A percentile compares a stretch with the other conserved stretches of the same genome.
Evolutionary conservation across 2,888 invertebrate genomes (phyloP).

Genomic region (Phorcus lineatus): DNA sequence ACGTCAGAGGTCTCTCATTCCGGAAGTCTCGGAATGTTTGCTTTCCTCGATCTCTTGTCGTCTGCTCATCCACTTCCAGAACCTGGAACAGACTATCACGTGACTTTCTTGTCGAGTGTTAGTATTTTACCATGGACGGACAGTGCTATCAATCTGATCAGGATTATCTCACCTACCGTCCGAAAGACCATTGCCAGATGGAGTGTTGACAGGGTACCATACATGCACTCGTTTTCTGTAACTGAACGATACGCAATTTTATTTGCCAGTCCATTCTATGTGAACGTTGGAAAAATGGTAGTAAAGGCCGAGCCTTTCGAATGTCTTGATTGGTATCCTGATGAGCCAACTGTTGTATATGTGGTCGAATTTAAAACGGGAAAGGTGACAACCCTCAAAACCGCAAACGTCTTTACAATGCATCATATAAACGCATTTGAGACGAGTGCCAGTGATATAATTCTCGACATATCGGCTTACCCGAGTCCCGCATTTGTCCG

Average conservation of each 20-base stretch:
- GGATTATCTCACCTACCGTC: slow-evolving; percentile 54
- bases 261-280: slow-evolving; percentile 66
- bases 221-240: slow-evolving; percentile 72
- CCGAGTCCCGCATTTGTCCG: slow-evolving; percentile 61
- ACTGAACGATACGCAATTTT: slow-evolving; percentile 65
- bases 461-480: slow-evolving; percentile 66
- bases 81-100: slow-evolving; percentile 53
- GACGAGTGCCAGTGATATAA: slow-evolving; percentile 41
- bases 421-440: slow-evolving; percentile 72
- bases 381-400: slow-evolving; percentile 46
- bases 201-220: slow-evolving; percentile 62
- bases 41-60: slow-evolving; percentile 64
- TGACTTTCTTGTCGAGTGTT: slow-evolving; percentile 65
- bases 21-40: slow-evolving; percentile 21
- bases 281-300: slow-evolving; percentile 63
- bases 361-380: slow-evolving; percentile 60
- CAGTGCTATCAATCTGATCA: slow-evolving; percentile 56
- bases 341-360: slow-evolving; percentile 55
- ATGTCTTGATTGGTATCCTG: slow-evolving; percentile 63
- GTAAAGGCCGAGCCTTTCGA: slow-evolving; percentile 58
- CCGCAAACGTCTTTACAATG: slow-evolving; percentile 64
- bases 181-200: slow-evolving; percentile 62
- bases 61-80: slow-evolving; percentile 71
- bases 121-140: slow-evolving; percentile 55
- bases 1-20: slow-evolving; percentile 19